Evolutionary conservation across 2,797 vertebrate genomes (phyloP), one percentile per base, ranked within the genome.

Genomic region (Merluccius polli): DNA sequence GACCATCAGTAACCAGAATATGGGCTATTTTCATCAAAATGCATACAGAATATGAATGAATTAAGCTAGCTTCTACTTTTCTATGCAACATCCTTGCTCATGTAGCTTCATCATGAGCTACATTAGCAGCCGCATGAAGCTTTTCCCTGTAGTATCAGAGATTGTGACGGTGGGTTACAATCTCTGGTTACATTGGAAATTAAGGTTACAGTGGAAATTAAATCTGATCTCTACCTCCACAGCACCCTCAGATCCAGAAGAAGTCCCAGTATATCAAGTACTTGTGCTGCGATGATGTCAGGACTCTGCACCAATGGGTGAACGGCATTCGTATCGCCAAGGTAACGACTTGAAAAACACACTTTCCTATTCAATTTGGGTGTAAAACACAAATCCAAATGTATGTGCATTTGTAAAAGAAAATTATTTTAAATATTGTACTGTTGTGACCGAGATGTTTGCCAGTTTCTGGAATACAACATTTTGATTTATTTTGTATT

Each of bases 181-280:
- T n/a, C n/a, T n/a, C n/a, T n/a, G 18, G 48, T 8, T 1, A n/a
- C 48, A n/a, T 52, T n/a, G 48, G 48, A n/a, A 8, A 5, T 27
- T 21, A 65, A n/a, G 1, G 59, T 27, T n/a, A n/a, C n/a, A n/a
- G n/a, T n/a, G n/a, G n/a, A n/a, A n/a, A 59, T n/a, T 59, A 59
- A 59, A 59, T 31, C 24, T 3, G 76, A 29, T 71, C 10, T 30
- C 82, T 85, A 1, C 78, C 69, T 73, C 72, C 71, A 11, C 83
- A 99, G 98, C 97, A 99, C 83, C 97, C 98, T 69, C 98, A 99
- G 87, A 99, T 99, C 87, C 98, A 99, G 90, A 99, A 99, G 92
- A 99, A 99, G 85, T 99, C 98, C 0, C 97, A 99, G 85, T 99
- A 99, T 88, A 99, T 99, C 84, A 98, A 98, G 82, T 99, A 99